These are phyloP conservation scores for Sphenodon punctatus DNA, from an alignment of 2,797 vertebrate genomes.

Conservation along the genomic window DNA sequence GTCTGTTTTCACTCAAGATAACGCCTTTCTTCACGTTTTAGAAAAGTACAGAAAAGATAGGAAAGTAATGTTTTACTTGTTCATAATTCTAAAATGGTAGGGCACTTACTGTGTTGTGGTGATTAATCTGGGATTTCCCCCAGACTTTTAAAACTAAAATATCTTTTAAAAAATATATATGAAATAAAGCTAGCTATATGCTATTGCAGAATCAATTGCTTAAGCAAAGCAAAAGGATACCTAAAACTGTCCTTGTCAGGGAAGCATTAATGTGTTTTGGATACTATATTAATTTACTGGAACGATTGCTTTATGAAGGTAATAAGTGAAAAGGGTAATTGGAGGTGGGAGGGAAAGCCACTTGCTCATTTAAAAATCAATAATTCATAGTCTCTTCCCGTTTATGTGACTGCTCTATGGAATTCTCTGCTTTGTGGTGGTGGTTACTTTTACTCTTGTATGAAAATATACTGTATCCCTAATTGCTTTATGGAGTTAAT, in stretches of 20 bases:
- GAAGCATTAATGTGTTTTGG: conserved; percentile 12
- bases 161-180: too few species aligned
- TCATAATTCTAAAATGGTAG: background rate
- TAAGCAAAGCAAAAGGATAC: background rate
- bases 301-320: conserved; percentile 17
- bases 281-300: conserved; percentile 19
- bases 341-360: conserved; percentile 3
- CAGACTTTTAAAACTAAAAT: background rate
- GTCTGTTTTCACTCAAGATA: too few species aligned
- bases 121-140: background rate
- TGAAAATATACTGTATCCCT: background rate
- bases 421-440: conserved; percentile 6
- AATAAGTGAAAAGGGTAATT: conserved; percentile 14
- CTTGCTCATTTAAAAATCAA: conserved; percentile 18
- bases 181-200: background rate
- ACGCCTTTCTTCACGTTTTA: too few species aligned
- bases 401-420: background rate
- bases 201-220: background rate
- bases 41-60: background rate
- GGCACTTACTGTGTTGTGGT: too few species aligned
- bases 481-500: background rate
- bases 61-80: background rate
- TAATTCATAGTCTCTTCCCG: conserved; percentile 4
- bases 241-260: background rate
- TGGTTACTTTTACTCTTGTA: background rate